Base-by-base conservation (phyloP, 2,888 invertebrate species). In the Xylota segnis region DNA sequence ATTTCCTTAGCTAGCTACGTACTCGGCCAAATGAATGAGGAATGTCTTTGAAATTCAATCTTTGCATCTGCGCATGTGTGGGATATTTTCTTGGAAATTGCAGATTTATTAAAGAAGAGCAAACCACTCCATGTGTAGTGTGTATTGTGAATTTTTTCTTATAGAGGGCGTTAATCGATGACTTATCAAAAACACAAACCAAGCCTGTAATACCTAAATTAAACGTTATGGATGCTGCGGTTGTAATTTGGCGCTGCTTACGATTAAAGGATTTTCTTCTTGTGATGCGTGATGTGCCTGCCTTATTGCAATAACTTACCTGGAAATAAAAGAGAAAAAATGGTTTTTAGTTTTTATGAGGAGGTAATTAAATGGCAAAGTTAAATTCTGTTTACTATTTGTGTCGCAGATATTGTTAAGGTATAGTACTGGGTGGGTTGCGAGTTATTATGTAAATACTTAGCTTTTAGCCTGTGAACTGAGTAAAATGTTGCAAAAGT, bases 141-240 rank as follows among this genome's bases (percentile, higher is more conserved):
- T 18, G 47, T 43, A 37, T 65, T 54, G 29, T 40, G 16, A 14
- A 27, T 16, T n/a, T 29, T 56, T 70, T 58, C 76, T 43, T 52
- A 37, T 61, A 83, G 79, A 83, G 74, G 83, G 83, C 83, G 83
- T 74, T 34, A 50, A 37, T 43, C 6, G 50, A 37, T 58, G 5
- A 23, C 29, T 83, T 83, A 83, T 79, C 83, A 70, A 37, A 74
- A 74, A 56, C 83, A 79, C 83, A 58, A 83, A 83, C 83, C 83
- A 68, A 12, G 16, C 14, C 18, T 27, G 54, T 71, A 56, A 50
- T 79, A 79, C 74, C 29, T 5, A 56, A 54, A 68, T 68, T 59
- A 1, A 43, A 66, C 83, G 52, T 61, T 40, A 9, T 14, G 37
- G 71, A 23, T 45, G 65, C 40, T 18, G 29, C 27, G 27, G 47